Base-by-base conservation (phyloP, 1,140 invertebrate genomes). In the Drosophila virilis region DNA sequence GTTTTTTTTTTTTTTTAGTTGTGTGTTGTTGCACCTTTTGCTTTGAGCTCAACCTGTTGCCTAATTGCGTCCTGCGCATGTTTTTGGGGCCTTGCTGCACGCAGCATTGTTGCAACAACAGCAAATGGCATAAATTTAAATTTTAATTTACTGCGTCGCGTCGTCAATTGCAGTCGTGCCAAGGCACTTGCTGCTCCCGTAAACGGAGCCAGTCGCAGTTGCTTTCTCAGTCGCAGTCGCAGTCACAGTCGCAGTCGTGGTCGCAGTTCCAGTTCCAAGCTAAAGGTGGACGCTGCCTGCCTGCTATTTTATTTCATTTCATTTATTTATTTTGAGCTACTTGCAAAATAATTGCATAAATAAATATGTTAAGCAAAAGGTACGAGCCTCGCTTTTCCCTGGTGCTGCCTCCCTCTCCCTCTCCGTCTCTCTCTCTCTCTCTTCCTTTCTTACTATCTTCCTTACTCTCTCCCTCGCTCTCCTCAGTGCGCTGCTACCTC, bases 261-360 rank as follows among this genome's bases (percentile, higher is more conserved):
- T 28, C 22, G 22, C 22, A 28, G 58, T 33, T 52, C 46, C 46
- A 50, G 51, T 38, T 48, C 28, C 42, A 55, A 32, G 42, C 22
- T 22, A 46, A 55, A 60, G 48, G 62, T 43, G 37, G 40, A 46
- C 69, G 50, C 52, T 77, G 48, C 58, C 77, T 75, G 54, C 51
- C 78, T 38, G 84, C 77, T 80, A 80, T 91, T 85, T 85, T 75
- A 85, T 90, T 91, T 91, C 86, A 90, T 90, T 90, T 91, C 88
- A 91, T 91, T 91, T 91, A 91, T 91, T 91, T 91, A 91, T 91
- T 91, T 90, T 88, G 84, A 91, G 88, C 89, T 91, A 91, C 89
- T 91, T 91, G 89, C 89, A 91, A 91, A 91, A 91, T 91, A 91
- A 91, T 91, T 91, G 89, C 89, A 91, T 91, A 91, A 91, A 91